A percentile compares a stretch with the other conserved stretches of the same genome.
These are phyloP conservation scores for Phaethornis superciliosus DNA, from an alignment of 2,113 vertebrate species.

Conservation along the genomic window DNA sequence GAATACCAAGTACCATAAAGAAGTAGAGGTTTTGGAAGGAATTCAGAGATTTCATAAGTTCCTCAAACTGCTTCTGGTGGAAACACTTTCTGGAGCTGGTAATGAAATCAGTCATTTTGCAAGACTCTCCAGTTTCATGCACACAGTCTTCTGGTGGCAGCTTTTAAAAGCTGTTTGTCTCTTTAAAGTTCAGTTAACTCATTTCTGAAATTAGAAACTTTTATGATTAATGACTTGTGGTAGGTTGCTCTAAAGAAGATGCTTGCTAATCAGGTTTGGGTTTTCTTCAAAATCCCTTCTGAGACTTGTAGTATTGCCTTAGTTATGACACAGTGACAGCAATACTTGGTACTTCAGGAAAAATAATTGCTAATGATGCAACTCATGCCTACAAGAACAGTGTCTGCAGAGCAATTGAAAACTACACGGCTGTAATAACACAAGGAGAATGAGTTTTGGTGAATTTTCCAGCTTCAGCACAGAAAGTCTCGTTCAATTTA, in stretches of 20 bases:
- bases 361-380: slow-evolving; percentile 15
- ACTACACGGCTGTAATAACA: background rate
- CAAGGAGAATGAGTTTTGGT: background rate
- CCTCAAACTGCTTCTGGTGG: background rate
- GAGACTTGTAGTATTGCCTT: slow-evolving; percentile 20
- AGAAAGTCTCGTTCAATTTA: background rate
- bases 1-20: background rate
- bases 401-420: background rate
- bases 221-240: slow-evolving; percentile 35
- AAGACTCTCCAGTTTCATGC: background rate
- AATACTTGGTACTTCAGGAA: background rate
- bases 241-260: background rate
- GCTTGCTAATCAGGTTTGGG: background rate
- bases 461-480: background rate
- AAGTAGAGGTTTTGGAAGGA: background rate
- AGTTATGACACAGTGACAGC: slow-evolving; percentile 8
- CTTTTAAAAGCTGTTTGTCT: slow-evolving; percentile 37
- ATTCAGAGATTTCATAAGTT: background rate
- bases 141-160: background rate
- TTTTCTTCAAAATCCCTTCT: background rate
- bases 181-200: slow-evolving; percentile 42
- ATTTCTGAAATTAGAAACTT: slow-evolving; percentile 47
- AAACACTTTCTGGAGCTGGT: background rate
- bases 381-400: background rate
- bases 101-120: background rate